Percentiles rank a stretch among this genome's conserved stretches.
phyloP scores from a whole-genome alignment of 2,888 invertebrate genomes.

The Chamaedrilus cognettii region DNA sequence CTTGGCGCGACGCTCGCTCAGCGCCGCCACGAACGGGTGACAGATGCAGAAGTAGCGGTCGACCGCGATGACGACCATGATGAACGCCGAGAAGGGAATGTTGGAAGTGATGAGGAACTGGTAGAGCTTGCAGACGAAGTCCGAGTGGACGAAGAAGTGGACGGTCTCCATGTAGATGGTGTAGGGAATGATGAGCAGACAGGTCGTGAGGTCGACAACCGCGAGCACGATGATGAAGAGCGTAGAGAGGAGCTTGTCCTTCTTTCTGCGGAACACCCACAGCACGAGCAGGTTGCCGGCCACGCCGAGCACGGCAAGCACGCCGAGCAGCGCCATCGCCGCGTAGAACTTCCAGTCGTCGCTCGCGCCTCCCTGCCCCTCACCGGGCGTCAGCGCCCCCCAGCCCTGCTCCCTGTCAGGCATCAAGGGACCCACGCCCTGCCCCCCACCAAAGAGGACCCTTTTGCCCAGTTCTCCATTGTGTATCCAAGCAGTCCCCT shows the following conservation, averaged over 20 bases:
- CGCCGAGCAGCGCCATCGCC: slow-evolving; percentile 45
- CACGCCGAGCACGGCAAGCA: slow-evolving; percentile 44
- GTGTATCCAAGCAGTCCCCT: no score
- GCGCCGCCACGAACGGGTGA: slow-evolving; percentile 50
- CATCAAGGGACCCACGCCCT: no score
- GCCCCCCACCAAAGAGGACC: no score
- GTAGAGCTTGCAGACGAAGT: slow-evolving; percentile 49
- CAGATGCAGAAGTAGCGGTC: slow-evolving; percentile 52
- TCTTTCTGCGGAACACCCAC: slow-evolving; percentile 28
- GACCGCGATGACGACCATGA: slow-evolving; percentile 45
- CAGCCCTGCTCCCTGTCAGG: no score
- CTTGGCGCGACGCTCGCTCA: slow-evolving; percentile 41
- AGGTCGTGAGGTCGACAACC: slow-evolving; percentile 51
- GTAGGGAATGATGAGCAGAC: slow-evolving; percentile 47
- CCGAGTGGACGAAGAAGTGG: slow-evolving; percentile 41
- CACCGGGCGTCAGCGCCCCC: no score
- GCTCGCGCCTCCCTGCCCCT: no score
- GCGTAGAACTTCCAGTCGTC: slow-evolving; percentile 39
- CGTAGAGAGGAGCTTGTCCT: slow-evolving; percentile 54
- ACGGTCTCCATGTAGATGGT: slow-evolving; percentile 49
- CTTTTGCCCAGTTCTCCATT: no score
- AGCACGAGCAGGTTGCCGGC: slow-evolving; percentile 29
- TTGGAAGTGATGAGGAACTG: slow-evolving; percentile 49
- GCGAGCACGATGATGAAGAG: slow-evolving; percentile 53
- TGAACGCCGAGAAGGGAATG: slow-evolving; percentile 51